phyloP scores from a whole-genome alignment of 2,113 vertebrate genomes.

The Larimichthys crocea region DNA sequence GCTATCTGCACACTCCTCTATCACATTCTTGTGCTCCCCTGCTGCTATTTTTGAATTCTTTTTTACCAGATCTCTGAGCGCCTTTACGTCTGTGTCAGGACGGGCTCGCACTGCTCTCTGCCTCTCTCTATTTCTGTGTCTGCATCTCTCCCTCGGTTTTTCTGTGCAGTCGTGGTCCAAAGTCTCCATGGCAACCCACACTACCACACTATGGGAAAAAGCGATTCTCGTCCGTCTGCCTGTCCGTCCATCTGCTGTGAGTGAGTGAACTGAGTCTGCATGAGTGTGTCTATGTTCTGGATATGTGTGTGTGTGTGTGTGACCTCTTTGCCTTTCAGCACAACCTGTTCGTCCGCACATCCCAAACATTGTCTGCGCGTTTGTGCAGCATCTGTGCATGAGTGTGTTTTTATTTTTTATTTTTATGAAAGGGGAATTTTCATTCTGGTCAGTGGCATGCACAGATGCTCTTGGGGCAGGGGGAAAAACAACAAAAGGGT shows the following conservation, averaged over 20 bases:
- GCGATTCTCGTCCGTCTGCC: constrained; percentile 22
- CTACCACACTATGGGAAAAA: constrained; percentile 14
- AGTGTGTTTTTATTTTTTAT: neutral
- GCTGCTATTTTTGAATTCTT: neutral
- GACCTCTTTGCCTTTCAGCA: constrained; percentile 1
- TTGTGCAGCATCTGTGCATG: neutral
- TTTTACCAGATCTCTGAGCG: neutral
- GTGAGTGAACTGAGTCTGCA: neutral
- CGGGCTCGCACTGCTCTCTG: constrained; percentile 27
- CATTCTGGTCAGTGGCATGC: neutral
- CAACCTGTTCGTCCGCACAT: neutral
- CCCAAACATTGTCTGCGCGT: neutral
- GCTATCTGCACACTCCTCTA: constrained; percentile 54
- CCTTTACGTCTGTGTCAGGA: constrained; percentile 14
- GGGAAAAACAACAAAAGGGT: neutral
- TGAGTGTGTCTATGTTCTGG: constrained; percentile 1
- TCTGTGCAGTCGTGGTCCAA: constrained; percentile 40
- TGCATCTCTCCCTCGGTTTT: constrained; percentile 4
- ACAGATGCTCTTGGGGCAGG: neutral
- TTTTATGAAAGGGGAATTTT: neutral
- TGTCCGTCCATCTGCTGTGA: constrained; percentile 42
- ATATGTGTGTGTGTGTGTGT: neutral
- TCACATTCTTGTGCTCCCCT: constrained; percentile 22
- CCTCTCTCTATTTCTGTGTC: constrained; percentile 48
- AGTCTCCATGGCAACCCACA: constrained; percentile 74